Conservation (phyloP, 2,113 vertebrate genomes). For the Pagrus major region DNA sequence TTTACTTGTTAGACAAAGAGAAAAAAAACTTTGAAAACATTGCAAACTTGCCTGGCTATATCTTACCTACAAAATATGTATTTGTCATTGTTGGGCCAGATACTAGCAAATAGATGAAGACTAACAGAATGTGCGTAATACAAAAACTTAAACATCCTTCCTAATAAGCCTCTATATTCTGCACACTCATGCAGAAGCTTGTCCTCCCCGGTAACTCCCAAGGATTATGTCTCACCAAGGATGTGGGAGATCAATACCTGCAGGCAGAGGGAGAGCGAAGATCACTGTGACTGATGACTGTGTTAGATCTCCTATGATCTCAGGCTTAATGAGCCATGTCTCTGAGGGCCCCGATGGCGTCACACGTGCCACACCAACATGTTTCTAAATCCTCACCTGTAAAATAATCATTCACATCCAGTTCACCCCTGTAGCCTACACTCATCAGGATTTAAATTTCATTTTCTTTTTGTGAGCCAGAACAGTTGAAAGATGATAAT, state of each 20-base stretch:
- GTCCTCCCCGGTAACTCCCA: not conserved
- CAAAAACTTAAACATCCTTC: too few relatives aligned
- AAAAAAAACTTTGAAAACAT: too few relatives aligned
- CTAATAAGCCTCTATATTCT: constrained; percentile 10
- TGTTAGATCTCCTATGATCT: constrained; percentile 34
- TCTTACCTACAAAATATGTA: too few relatives aligned
- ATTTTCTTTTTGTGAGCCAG: not conserved
- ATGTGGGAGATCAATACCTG: constrained; percentile 59
- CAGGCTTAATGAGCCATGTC: constrained; percentile 51
- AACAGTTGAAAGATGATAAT: not conserved
- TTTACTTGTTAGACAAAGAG: too few relatives aligned
- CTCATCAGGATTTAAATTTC: not conserved
- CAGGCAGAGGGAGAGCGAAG: not conserved
- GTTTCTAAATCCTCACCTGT: constrained; percentile 16
- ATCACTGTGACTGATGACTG: constrained; percentile 60
- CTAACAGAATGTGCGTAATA: too few relatives aligned
- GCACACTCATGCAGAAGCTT: constrained; percentile 27
- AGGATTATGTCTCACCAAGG: constrained; percentile 10
- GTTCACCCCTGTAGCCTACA: not conserved
- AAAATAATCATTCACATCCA: not conserved
- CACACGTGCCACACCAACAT: not conserved
- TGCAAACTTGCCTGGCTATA: too few relatives aligned
- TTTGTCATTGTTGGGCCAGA: too few relatives aligned
- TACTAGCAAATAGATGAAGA: too few relatives aligned
- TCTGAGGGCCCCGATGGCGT: not conserved